Conservation (phyloP, 1,140 invertebrate genomes). For the Phthorimaea operculella region DNA sequence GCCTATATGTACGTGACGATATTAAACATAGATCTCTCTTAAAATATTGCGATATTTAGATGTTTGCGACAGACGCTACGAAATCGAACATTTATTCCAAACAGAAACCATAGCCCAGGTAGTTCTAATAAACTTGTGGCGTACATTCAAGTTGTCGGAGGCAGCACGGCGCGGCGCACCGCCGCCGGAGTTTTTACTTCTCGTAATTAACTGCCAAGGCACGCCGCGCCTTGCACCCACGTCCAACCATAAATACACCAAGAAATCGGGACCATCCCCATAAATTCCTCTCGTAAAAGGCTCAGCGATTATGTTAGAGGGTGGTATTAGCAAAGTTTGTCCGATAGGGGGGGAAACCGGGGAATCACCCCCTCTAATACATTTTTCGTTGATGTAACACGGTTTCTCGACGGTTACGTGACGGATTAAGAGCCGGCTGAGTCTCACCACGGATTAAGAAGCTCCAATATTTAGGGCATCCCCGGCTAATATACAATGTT, state of each 20-base stretch:
- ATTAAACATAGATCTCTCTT: too few species aligned
- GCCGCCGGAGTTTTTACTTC: constrained; percentile 38
- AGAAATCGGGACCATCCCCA: constrained; percentile 65
- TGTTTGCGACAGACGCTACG: too few species aligned
- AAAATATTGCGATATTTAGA: too few species aligned
- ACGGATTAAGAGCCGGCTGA: constrained; percentile 65
- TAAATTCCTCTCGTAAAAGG: constrained; percentile 68
- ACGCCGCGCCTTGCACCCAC: constrained; percentile 52
- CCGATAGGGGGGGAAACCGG: constrained; percentile 47
- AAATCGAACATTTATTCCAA: too few species aligned
- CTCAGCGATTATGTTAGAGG: constrained; percentile 66
- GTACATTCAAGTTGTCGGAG: constrained; percentile 18
- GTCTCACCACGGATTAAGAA: constrained; percentile 61
- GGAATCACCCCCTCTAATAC: constrained; percentile 55
- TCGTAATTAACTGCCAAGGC: constrained; percentile 55
- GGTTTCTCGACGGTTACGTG: constrained; percentile 70
- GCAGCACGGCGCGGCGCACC: constrained; percentile 1
- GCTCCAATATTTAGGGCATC: constrained; percentile 58
- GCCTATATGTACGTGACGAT: too few species aligned
- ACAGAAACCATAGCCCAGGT: not conserved
- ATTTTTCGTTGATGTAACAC: constrained; percentile 71
- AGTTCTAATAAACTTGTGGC: constrained; percentile 11
- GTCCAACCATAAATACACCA: constrained; percentile 60
- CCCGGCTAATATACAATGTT: constrained; percentile 55
- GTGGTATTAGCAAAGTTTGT: constrained; percentile 68